Conservation (phyloP, 92 coral and sea anemone genomes). For the Zoanthus sociatus region DNA sequence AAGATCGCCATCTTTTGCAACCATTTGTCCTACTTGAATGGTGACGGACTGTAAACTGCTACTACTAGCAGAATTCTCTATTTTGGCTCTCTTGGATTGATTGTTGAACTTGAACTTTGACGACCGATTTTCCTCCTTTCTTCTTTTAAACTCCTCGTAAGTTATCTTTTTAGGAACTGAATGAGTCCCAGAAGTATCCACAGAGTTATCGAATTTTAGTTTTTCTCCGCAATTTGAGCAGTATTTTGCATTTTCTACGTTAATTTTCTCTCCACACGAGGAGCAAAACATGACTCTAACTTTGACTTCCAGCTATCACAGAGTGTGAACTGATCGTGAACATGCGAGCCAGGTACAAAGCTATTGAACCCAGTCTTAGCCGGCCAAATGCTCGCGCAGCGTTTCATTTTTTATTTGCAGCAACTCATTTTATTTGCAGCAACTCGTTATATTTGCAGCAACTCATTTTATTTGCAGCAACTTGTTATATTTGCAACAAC, state of each 20-base stretch:
- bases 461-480: too few relatives aligned
- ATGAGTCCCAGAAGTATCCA: not conserved
- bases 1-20: not conserved
- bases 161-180: not conserved
- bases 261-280: not conserved
- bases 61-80: constrained; percentile 3
- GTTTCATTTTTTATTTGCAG: not conserved
- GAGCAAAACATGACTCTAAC: constrained; percentile 4
- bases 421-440: constrained; percentile 9
- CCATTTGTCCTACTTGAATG: constrained; percentile 5
- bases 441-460: not conserved
- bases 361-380: constrained; percentile 20
- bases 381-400: constrained; percentile 1
- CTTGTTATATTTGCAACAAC: not conserved
- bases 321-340: not conserved
- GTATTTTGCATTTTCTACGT: constrained; percentile 1
- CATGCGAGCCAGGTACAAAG: constrained; percentile 27
- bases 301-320: not conserved
- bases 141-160: not conserved
- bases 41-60: not conserved
- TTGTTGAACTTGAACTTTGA: not conserved
- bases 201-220: not conserved
- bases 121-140: constrained; percentile 13
- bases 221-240: constrained; percentile 14
- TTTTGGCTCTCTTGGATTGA: not conserved